Percentiles rank a stretch among this genome's conserved stretches.
Conservation (phyloP, 2,797 vertebrate genomes). For the Gymnopithys bicolor region DNA sequence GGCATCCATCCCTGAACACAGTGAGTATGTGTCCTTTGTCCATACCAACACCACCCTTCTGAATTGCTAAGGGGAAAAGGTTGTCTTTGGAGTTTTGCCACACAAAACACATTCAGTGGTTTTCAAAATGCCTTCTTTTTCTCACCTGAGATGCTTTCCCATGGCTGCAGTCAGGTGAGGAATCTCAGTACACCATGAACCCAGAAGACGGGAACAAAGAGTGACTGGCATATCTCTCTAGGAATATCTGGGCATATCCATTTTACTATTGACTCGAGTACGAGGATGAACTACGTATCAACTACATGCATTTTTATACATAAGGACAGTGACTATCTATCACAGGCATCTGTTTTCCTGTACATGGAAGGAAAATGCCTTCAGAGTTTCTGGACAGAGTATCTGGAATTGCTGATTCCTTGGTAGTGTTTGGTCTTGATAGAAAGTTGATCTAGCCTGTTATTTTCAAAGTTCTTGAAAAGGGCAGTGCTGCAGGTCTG, state of each 20-base stretch:
- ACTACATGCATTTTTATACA: not conserved
- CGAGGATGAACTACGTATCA: not conserved
- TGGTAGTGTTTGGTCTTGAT: not conserved
- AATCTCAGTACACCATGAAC: not conserved
- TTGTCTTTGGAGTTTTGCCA: not conserved
- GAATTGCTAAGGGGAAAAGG: not conserved
- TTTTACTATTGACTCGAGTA: not conserved
- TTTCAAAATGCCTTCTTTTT: not conserved
- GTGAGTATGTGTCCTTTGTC: not conserved
- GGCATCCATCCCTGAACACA: not conserved
- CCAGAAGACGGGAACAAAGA: not conserved
- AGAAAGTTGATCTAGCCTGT: not conserved
- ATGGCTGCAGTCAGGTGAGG: not conserved
- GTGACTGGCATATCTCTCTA: not conserved
- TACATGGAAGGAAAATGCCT: not conserved
- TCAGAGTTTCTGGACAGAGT: not conserved
- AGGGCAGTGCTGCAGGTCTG: not conserved
- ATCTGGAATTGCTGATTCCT: not conserved
- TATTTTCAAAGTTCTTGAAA: not conserved
- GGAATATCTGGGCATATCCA: accelerated
- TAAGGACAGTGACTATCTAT: not conserved
- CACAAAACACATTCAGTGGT: not conserved
- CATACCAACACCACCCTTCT: not conserved
- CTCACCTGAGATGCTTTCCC: not conserved
- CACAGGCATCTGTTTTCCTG: not conserved